Evolutionary conservation across 1,140 invertebrate genomes (phyloP), one percentile per base, ranked within the genome.

Genomic region (Thalassaphorura encarpata): DNA sequence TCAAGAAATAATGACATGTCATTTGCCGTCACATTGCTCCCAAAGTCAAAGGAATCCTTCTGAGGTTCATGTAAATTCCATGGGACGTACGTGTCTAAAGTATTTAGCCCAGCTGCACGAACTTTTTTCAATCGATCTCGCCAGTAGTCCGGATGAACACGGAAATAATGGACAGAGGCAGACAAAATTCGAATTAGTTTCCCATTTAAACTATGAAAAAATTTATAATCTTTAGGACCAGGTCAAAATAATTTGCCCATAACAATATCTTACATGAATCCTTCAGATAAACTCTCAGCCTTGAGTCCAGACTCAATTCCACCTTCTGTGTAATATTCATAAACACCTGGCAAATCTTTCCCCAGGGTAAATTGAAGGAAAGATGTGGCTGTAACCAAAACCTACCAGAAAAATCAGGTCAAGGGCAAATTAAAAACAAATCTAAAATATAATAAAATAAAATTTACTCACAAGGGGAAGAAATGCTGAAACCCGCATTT

Each of bases 31-130:
- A 57, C 28, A n/a, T n/a, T n/a, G n/a, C n/a, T n/a, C 0, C 70
- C 70, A 64, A 77, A 78, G 58, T 76, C 71, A 59, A 70, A 78
- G 39, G 67, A 53, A 3, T 70, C 73, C 29, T 66, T 67, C 19
- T 63, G 55, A n/a, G 72, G 69, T 66, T 79, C 76, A 61, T 78
- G 77, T 3, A 77, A 60, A 66, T 79, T 79, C 77, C 77, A 79
- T 0, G 76, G 39, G 11, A 66, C 68, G 69, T 69, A 75, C 73
- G 75, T 78, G 68, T 77, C 74, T 2, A 78, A 67, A 16, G 75
- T 70, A 57, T 76, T 77, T 5, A 75, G 66, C 19, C 76, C 77
- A 58, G 70, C 70, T 24, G 73, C 75, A 62, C 76, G 68, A 66
- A 74, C 67, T 67, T 69, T 77, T 70, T 52, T 71, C 72, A 78